phyloP scores from a whole-genome alignment of 2,113 vertebrate species.

The Pygoscelis adeliae region DNA sequence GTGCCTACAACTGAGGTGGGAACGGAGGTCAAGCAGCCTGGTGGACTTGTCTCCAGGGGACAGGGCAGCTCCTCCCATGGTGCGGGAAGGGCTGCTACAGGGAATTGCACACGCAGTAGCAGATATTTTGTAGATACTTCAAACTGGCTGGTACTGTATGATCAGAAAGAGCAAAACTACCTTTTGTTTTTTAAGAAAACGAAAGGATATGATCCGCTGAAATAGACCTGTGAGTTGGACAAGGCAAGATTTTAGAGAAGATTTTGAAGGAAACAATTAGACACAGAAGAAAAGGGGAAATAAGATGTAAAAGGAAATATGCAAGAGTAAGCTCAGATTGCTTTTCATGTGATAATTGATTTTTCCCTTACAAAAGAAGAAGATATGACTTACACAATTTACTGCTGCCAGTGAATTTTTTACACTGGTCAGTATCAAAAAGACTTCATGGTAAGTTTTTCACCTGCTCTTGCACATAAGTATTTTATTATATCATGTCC shows the following conservation, averaged over 20 bases:
- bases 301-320: not conserved
- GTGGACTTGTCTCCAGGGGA: not conserved
- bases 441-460: not conserved
- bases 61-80: accelerated
- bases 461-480: not conserved
- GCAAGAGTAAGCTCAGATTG: not conserved
- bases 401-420: not conserved
- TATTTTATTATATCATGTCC: not conserved
- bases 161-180: not conserved
- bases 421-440: not conserved
- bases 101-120: accelerated
- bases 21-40: not conserved
- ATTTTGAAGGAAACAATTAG: not conserved
- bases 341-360: not conserved
- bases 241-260: not conserved
- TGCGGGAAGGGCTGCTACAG: not conserved
- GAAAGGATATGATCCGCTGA: not conserved
- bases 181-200: not conserved
- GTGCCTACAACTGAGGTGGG: not conserved
- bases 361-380: not conserved
- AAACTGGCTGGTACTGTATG: not conserved
- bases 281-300: not conserved
- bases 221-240: not conserved
- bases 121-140: not conserved
- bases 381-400: not conserved